Evolutionary conservation across 2,113 vertebrate genomes (phyloP).

Genomic region (Pseudopodoces humilis): DNA sequence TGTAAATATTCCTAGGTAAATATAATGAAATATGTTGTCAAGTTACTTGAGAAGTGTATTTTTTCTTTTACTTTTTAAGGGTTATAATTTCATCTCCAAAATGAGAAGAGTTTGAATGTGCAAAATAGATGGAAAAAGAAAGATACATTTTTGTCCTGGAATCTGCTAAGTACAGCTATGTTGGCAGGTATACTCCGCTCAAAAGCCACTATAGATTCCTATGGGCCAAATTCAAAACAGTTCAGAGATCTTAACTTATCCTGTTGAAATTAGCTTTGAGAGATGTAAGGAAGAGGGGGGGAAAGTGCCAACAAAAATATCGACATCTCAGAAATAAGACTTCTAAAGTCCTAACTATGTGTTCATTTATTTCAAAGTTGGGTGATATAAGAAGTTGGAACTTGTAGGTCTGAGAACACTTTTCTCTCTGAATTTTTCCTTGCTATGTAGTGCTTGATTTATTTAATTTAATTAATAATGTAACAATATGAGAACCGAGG

Average conservation of each 20-base stretch:
- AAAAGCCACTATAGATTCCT: not conserved
- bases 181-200: not conserved
- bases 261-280: not conserved
- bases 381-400: not conserved
- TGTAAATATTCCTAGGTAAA: too few species aligned
- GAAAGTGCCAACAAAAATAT: not conserved
- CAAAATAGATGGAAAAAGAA: not conserved
- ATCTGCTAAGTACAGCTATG: not conserved
- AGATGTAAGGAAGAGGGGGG: not conserved
- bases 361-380: not conserved
- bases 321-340: not conserved
- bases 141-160: not conserved
- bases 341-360: not conserved
- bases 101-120: not conserved
- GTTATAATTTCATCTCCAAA: not conserved
- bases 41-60: not conserved
- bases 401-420: not conserved
- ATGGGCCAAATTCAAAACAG: not conserved
- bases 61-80: not conserved
- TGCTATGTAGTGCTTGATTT: not conserved
- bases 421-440: not conserved
- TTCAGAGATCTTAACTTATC: not conserved
- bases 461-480: not conserved
- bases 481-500: not conserved
- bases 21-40: not conserved